A percentile compares a stretch with the other conserved stretches of the same genome.
Conservation (phyloP, 2,888 invertebrate genomes). For the Tubulanus polymorphus region DNA sequence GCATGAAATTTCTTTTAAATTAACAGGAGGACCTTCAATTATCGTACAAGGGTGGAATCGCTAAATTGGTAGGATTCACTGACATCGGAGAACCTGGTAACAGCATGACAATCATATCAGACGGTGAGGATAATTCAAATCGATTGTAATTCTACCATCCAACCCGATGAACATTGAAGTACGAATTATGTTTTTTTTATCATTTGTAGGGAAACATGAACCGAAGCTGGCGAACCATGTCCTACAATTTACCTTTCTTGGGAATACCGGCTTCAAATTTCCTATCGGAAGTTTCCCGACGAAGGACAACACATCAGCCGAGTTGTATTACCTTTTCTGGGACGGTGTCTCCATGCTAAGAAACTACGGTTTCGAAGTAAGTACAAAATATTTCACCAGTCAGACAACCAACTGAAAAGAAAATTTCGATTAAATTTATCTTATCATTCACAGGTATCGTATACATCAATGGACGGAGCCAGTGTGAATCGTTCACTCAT, state of each 20-base stretch:
- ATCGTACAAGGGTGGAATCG: not conserved
- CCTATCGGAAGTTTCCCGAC: not conserved
- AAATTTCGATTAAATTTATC: too few species aligned
- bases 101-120: not conserved
- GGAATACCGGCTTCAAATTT: not conserved
- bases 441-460: too few species aligned
- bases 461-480: too few species aligned
- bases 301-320: not conserved
- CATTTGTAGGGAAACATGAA: not conserved
- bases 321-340: not conserved
- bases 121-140: too few species aligned
- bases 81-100: not conserved
- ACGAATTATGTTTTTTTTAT: too few species aligned
- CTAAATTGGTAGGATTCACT: not conserved
- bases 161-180: too few species aligned
- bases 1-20: not conserved
- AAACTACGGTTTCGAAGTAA: too few species aligned
- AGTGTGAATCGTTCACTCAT: too few species aligned
- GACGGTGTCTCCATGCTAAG: too few species aligned
- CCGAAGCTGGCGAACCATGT: not conserved
- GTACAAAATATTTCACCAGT: too few species aligned
- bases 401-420: too few species aligned
- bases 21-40: not conserved
- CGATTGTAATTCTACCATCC: too few species aligned
- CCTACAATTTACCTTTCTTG: not conserved